These are phyloP conservation scores for Oreochromis aureus DNA, from an alignment of 2,113 vertebrate species.

Conservation along the genomic window DNA sequence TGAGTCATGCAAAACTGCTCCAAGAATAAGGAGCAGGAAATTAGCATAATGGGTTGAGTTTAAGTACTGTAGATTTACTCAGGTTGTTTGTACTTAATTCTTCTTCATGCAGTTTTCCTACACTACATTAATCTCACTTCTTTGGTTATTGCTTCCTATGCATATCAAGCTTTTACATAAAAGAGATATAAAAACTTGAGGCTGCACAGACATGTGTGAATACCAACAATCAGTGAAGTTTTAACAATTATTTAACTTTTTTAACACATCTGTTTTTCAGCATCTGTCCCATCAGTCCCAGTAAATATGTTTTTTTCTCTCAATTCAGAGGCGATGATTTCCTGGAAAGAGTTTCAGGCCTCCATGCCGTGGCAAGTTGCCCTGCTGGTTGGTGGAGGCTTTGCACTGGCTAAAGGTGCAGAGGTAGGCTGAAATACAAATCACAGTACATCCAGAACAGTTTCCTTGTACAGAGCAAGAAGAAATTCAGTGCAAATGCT, in stretches of 20 bases:
- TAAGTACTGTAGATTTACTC: not conserved
- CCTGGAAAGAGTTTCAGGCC: conserved; percentile 90
- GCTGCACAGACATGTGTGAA: not conserved
- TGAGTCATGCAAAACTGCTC: not conserved
- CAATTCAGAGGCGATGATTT: conserved; percentile 71
- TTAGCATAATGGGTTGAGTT: not conserved
- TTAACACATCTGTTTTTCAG: too few species aligned
- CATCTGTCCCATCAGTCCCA: not conserved
- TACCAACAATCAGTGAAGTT: not conserved
- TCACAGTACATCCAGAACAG: not conserved
- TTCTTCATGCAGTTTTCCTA: not conserved
- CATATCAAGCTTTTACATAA: not conserved
- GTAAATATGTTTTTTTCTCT: not conserved
- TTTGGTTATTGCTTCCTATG: not conserved
- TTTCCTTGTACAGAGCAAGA: not conserved
- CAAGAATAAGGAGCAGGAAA: not conserved
- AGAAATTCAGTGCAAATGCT: not conserved
- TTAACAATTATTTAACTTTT: not conserved
- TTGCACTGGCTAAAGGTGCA: conserved; percentile 88
- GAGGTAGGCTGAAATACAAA: conserved; percentile 65
- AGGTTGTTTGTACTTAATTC: not conserved
- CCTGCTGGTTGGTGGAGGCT: conserved; percentile 89
- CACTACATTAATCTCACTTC: not conserved
- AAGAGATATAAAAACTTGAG: not conserved
- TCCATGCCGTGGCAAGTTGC: conserved; percentile 92